A percentile compares a stretch with the other conserved stretches of the same genome.
Conservation (phyloP, 2,113 vertebrate species). For the Dendropsophus ebraccatus region DNA sequence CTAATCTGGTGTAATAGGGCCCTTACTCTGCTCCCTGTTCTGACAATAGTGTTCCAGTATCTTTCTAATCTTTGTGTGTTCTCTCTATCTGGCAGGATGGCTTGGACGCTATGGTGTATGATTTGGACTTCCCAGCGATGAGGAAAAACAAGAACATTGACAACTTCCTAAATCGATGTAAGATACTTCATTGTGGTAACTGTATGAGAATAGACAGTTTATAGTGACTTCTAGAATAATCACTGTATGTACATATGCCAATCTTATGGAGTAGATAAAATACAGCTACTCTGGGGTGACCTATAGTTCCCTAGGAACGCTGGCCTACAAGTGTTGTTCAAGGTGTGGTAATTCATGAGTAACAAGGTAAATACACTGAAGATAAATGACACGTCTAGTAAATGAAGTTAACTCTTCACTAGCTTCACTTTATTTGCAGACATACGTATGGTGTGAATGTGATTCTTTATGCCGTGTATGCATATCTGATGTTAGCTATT, state of each 20-base stretch:
- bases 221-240: no score
- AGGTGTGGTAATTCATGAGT: conserved; percentile 39
- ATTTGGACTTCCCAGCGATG: conserved; percentile 98
- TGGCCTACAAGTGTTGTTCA: neutral
- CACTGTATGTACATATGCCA: no score
- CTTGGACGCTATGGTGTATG: conserved; percentile 96
- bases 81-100: conserved; percentile 82
- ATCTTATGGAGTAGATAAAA: no score
- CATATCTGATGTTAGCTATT: no score
- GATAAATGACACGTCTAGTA: neutral
- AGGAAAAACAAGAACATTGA: conserved; percentile 99
- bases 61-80: conserved; percentile 6
- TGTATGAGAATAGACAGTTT: neutral
- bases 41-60: no score
- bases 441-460: no score
- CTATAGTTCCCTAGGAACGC: neutral
- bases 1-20: no score
- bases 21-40: no score
- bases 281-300: neutral
- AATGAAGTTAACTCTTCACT: neutral
- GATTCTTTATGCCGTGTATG: no score
- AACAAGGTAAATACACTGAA: conserved; percentile 20
- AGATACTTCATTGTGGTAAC: conserved; percentile 73
- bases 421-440: no score
- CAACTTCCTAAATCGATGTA: conserved; percentile 99